Conservation (phyloP, 2,888 invertebrate species). For the Byasa hedistus region DNA sequence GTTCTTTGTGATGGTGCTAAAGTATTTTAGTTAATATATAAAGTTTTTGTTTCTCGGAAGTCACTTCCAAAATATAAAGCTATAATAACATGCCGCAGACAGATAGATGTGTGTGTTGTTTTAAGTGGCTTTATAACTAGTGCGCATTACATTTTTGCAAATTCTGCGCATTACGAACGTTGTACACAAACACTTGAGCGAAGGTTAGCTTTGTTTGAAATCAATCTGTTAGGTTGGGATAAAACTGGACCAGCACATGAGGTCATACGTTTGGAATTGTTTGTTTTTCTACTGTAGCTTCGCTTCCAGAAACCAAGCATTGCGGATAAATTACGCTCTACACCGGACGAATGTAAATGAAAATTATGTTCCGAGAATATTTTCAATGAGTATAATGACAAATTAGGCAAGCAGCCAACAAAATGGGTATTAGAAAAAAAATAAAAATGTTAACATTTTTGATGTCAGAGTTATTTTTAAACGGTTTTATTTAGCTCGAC, state of each 20-base stretch:
- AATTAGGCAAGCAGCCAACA: constrained; percentile 36
- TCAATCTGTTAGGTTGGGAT: neutral
- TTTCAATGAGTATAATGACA: neutral
- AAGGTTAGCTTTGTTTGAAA: constrained; percentile 1
- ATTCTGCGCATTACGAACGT: neutral
- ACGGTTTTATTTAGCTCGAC: too few species aligned
- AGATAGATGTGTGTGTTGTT: neutral
- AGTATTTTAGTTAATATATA: too few species aligned
- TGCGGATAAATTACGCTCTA: neutral
- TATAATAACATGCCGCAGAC: too few species aligned
- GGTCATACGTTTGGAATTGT: neutral
- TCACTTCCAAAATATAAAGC: too few species aligned
- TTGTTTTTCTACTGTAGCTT: constrained; percentile 3
- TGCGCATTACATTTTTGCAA: neutral
- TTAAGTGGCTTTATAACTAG: neutral
- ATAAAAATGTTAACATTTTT: neutral
- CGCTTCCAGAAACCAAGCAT: neutral
- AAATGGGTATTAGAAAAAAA: neutral
- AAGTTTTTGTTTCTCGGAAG: too few species aligned
- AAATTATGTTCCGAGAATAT: neutral
- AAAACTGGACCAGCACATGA: neutral
- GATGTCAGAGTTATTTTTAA: too few species aligned
- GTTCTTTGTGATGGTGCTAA: too few species aligned
- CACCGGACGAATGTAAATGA: neutral
- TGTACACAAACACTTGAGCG: neutral